Conservation (phyloP, 2,113 vertebrate species). For the Aix galericulata region DNA sequence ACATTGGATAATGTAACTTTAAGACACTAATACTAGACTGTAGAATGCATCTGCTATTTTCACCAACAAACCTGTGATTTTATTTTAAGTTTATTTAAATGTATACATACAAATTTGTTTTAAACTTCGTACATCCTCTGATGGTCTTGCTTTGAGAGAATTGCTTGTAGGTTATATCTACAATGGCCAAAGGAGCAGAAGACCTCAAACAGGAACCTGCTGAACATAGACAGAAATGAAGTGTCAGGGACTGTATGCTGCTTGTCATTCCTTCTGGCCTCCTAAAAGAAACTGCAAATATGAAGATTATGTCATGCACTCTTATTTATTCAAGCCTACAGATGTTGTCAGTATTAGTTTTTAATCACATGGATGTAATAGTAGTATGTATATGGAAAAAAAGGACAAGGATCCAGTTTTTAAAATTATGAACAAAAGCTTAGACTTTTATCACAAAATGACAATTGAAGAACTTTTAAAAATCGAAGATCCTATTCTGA, state of each 20-base stretch:
- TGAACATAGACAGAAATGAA: background rate
- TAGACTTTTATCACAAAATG: background rate
- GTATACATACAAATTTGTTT: background rate
- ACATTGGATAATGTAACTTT: background rate
- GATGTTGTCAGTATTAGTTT: background rate
- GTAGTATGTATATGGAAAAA: background rate
- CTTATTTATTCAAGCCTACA: background rate
- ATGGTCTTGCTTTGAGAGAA: background rate
- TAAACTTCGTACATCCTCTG: background rate
- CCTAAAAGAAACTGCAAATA: background rate
- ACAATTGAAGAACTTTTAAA: background rate
- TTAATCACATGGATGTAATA: background rate
- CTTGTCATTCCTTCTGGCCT: background rate
- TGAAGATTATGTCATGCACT: background rate
- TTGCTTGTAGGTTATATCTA: background rate
- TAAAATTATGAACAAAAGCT: background rate
- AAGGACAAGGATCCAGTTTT: background rate
- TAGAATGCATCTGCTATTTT: background rate
- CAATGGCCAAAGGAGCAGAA: background rate
- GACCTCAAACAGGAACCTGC: background rate
- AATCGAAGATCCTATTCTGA: background rate
- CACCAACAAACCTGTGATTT: background rate
- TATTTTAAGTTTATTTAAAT: background rate
- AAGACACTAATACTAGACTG: background rate
- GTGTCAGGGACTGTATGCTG: background rate